Percentiles rank a stretch among this genome's conserved stretches.
Conservation (phyloP, 1,140 invertebrate genomes). For the Heliconius nattereri region DNA sequence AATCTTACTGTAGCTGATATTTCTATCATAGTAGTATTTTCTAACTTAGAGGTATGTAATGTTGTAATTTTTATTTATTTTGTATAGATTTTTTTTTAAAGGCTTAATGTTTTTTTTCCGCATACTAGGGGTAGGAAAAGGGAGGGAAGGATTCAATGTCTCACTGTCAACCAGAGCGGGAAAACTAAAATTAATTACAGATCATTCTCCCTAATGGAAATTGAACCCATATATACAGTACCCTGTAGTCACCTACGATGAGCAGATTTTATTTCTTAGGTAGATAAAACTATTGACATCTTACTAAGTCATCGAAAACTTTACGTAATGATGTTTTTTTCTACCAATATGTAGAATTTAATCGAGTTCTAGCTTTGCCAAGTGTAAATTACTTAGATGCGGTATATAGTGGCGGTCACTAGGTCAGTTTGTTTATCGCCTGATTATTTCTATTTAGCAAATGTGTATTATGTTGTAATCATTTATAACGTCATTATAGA, state of each 20-base stretch:
- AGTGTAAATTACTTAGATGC: background rate
- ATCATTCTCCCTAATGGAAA: no score
- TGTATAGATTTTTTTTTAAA: no score
- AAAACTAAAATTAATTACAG: no score
- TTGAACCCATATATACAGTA: no score
- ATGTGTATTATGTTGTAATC: background rate
- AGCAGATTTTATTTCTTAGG: no score
- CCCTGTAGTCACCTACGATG: no score
- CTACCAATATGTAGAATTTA: background rate
- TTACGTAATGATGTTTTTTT: background rate
- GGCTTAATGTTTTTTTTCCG: no score
- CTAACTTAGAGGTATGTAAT: conserved; percentile 75
- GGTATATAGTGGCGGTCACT: background rate
- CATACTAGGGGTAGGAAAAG: no score
- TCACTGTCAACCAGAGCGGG: no score
- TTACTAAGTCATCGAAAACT: no score
- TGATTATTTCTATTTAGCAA: background rate
- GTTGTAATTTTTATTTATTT: background rate
- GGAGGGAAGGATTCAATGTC: no score
- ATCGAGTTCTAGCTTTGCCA: background rate
- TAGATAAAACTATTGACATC: background rate
- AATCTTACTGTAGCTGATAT: conserved; percentile 89
- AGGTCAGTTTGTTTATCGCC: conserved; percentile 4
- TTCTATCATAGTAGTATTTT: conserved; percentile 82
- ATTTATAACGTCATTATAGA: background rate